These are phyloP conservation scores for Ectemnius continuus DNA, from an alignment of 2,888 invertebrate species.

Conservation along the genomic window DNA sequence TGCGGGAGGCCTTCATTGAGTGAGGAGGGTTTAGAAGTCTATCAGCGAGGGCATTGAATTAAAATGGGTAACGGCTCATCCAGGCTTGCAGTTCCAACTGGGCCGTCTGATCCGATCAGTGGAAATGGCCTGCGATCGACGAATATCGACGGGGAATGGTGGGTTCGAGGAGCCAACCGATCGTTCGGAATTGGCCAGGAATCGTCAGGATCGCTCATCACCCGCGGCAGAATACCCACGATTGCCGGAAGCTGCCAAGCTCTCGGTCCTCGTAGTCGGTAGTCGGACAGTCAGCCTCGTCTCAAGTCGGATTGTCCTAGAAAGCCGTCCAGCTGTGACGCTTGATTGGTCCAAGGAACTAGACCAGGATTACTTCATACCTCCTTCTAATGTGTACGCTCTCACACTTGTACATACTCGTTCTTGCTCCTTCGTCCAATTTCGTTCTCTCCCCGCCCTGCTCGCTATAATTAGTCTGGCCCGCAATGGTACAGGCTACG, in stretches of 20 bases:
- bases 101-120: conserved; percentile 44
- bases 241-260: conserved; percentile 41
- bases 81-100: conserved; percentile 18
- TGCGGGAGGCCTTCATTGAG: no score
- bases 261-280: conserved; percentile 3
- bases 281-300: conserved; percentile 34
- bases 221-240: conserved; percentile 31
- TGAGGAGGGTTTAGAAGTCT: conserved; percentile 8
- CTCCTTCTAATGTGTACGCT: neutral
- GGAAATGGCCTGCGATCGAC: conserved; percentile 43
- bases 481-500: conserved; percentile 22
- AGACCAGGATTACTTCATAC: neutral
- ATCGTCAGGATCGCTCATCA: conserved; percentile 40
- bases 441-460: conserved; percentile 15
- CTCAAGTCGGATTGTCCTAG: conserved; percentile 30
- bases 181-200: conserved; percentile 49
- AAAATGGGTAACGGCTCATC: conserved; percentile 33
- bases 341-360: conserved; percentile 45
- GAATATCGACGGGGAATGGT: conserved; percentile 33
- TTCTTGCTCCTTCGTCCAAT: neutral
- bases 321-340: conserved; percentile 36
- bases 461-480: conserved; percentile 54
- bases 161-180: conserved; percentile 38
- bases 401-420: conserved; percentile 12
- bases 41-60: conserved; percentile 27